These are phyloP conservation scores for Tillus elongatus DNA, from an alignment of 2,888 invertebrate genomes.

Conservation along the genomic window DNA sequence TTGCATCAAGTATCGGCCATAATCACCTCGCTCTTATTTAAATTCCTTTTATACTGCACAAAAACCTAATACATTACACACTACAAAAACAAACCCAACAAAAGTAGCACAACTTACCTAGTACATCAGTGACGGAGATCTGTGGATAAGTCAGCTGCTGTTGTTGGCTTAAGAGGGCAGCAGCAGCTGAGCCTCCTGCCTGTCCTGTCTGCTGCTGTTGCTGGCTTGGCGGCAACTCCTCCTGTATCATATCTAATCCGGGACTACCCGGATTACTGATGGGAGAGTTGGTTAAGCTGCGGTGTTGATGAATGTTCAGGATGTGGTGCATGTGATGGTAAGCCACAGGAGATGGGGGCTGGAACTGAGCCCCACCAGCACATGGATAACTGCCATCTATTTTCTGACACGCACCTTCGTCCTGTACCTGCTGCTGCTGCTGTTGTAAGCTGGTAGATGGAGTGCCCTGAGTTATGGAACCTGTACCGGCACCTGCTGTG, in stretches of 20 bases:
- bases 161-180: slow-evolving; percentile 12
- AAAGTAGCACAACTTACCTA: slow-evolving; percentile 45
- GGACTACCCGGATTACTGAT: slow-evolving; percentile 58
- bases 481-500: slow-evolving; percentile 49
- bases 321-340: slow-evolving; percentile 36
- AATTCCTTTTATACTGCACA: background rate
- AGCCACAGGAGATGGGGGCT: slow-evolving; percentile 14
- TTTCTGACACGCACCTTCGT: slow-evolving; percentile 39
- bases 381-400: slow-evolving; percentile 38
- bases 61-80: no score
- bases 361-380: slow-evolving; percentile 8
- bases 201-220: slow-evolving; percentile 33
- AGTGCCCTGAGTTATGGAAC: slow-evolving; percentile 67
- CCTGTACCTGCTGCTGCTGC: slow-evolving; percentile 28
- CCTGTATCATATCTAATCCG: slow-evolving; percentile 68
- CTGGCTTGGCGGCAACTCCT: slow-evolving; percentile 53
- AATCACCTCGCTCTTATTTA: background rate
- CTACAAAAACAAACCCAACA: slow-evolving; percentile 5
- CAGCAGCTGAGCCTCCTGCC: slow-evolving; percentile 36
- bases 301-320: slow-evolving; percentile 43
- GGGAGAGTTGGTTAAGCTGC: slow-evolving; percentile 53
- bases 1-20: no score
- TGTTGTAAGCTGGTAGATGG: slow-evolving; percentile 43
- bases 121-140: slow-evolving; percentile 85
- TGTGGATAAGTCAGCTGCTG: slow-evolving; percentile 55